Evolutionary conservation across 2,888 invertebrate genomes (phyloP).

Genomic region (Gibbula magus): DNA sequence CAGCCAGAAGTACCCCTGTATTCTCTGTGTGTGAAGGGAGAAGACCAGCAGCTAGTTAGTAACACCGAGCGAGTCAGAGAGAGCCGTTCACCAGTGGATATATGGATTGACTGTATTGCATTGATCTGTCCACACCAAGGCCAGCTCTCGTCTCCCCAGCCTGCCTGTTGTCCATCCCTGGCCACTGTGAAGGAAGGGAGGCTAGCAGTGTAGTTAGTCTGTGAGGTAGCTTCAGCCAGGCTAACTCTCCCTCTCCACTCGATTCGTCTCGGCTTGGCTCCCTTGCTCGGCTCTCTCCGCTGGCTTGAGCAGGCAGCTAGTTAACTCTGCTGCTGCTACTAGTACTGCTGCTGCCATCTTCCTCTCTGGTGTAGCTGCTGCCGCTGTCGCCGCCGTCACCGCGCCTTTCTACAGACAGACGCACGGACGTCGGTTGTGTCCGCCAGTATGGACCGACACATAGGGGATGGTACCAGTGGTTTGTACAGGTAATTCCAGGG

Average conservation of each 20-base stretch:
- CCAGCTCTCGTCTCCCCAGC: not conserved
- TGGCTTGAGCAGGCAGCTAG: not conserved
- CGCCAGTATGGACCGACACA: not conserved
- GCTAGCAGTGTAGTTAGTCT: too few species aligned
- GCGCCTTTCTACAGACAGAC: not conserved
- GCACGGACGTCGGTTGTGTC: not conserved
- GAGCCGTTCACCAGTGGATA: not conserved
- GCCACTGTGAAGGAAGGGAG: too few species aligned
- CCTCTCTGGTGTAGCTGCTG: not conserved
- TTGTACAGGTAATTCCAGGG: not conserved
- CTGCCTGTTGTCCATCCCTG: too few species aligned
- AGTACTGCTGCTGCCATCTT: slow-evolving; percentile 3
- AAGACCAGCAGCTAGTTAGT: not conserved
- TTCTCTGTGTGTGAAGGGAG: not conserved
- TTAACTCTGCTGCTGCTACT: slow-evolving; percentile 1
- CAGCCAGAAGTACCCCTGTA: too few species aligned
- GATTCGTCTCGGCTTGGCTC: too few species aligned
- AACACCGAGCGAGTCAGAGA: not conserved
- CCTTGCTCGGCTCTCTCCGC: not conserved
- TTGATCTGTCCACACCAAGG: not conserved
- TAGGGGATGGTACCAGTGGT: not conserved
- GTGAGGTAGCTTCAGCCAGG: too few species aligned
- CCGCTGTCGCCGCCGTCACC: not conserved
- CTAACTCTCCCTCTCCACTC: too few species aligned
- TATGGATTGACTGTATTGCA: slow-evolving; percentile 7